These are phyloP conservation scores for Hippolais icterina DNA, from an alignment of 2,113 vertebrate genomes.

Conservation along the genomic window DNA sequence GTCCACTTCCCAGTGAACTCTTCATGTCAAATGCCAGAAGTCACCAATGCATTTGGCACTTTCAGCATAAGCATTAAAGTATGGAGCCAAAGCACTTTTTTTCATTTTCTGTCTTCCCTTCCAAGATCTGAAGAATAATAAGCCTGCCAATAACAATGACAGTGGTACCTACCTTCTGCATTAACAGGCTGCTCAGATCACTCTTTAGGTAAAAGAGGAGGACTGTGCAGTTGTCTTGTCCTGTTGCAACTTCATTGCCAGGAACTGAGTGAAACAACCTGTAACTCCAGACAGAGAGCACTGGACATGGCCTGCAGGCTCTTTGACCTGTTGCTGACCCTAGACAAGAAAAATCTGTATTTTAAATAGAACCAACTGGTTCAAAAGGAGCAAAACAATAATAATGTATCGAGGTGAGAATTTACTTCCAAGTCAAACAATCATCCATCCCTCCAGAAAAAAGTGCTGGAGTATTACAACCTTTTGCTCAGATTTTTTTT, in stretches of 20 bases:
- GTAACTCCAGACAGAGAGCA: not conserved
- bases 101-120: not conserved
- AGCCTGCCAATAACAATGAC: not conserved
- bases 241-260: not conserved
- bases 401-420: rapidly evolving
- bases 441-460: not conserved
- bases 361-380: not conserved
- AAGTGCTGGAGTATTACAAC: not conserved
- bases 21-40: not conserved
- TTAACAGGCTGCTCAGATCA: not conserved
- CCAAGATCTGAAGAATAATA: not conserved
- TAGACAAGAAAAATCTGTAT: not conserved
- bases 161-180: not conserved
- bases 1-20: not conserved
- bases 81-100: not conserved
- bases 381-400: not conserved
- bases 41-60: not conserved
- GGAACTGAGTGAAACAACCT: not conserved
- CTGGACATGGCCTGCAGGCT: not conserved
- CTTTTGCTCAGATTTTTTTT: not conserved
- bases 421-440: not conserved
- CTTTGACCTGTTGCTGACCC: not conserved
- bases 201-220: not conserved
- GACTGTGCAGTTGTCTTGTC: not conserved
- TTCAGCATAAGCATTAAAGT: not conserved